A percentile compares a stretch with the other conserved stretches of the same genome.
phyloP scores from a whole-genome alignment of 2,888 invertebrate species.

The Dinocampus coccinellae region DNA sequence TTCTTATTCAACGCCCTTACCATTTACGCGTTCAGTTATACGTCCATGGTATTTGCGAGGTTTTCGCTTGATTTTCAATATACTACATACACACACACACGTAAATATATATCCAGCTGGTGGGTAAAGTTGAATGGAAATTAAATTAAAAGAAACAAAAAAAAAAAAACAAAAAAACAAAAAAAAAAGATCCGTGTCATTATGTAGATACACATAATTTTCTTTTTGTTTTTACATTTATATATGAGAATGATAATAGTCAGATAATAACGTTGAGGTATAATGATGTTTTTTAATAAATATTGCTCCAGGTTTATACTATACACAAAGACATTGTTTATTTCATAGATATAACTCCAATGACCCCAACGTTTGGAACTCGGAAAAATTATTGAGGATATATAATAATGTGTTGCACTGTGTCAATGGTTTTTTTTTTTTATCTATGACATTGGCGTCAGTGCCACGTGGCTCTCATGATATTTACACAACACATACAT shows the following conservation, averaged over 20 bases:
- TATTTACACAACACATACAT: conserved; percentile 38
- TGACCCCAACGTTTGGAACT: neutral
- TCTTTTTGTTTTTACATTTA: neutral
- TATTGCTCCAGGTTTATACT: neutral
- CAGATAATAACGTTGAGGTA: neutral
- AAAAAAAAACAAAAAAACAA: too few species aligned
- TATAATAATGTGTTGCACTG: neutral
- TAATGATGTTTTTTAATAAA: neutral
- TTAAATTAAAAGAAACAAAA: too few species aligned
- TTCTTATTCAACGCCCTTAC: conserved; percentile 51
- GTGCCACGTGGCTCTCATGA: conserved; percentile 52
- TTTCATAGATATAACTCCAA: too few species aligned
- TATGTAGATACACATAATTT: too few species aligned
- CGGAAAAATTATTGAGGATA: neutral
- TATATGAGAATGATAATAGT: neutral
- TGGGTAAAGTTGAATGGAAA: neutral
- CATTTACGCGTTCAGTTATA: conserved; percentile 21
- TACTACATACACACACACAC: conserved; percentile 30
- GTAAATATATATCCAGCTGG: neutral
- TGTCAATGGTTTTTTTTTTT: neutral
- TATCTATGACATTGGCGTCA: neutral
- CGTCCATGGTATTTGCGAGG: conserved; percentile 50
- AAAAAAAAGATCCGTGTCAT: too few species aligned
- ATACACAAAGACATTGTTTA: neutral
- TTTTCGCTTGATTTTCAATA: conserved; percentile 53